Conservation (phyloP, 2,797 vertebrate species). For the Tapera naevia region DNA sequence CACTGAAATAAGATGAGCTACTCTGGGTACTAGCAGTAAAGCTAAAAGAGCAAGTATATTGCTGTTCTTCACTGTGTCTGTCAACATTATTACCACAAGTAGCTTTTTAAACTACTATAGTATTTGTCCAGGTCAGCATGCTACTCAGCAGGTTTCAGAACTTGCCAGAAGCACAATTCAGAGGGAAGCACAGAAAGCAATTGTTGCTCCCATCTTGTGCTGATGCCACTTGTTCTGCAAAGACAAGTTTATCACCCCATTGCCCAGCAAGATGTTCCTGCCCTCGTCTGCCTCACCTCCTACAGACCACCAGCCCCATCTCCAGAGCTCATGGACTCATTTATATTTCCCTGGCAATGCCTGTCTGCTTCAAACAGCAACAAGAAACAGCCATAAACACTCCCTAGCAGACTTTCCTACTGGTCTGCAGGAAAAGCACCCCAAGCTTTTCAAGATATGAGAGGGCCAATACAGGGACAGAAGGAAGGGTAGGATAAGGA, state of each 20-base stretch:
- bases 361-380: neutral
- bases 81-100: neutral
- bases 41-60: neutral
- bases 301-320: neutral
- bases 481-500: neutral
- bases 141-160: conserved; percentile 22
- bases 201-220: neutral
- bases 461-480: neutral
- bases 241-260: neutral
- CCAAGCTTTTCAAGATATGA: neutral
- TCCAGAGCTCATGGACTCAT: neutral
- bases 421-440: neutral
- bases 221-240: neutral
- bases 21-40: neutral
- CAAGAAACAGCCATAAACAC: neutral
- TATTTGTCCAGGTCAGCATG: conserved; percentile 16
- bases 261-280: accelerated
- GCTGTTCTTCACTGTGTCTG: neutral
- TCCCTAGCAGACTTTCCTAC: neutral
- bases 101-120: neutral
- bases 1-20: neutral
- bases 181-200: neutral
- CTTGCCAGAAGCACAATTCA: neutral
- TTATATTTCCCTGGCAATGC: neutral
- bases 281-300: neutral